Base-by-base conservation (phyloP, 2,888 invertebrate species). In the Neoascia interrupta region DNA sequence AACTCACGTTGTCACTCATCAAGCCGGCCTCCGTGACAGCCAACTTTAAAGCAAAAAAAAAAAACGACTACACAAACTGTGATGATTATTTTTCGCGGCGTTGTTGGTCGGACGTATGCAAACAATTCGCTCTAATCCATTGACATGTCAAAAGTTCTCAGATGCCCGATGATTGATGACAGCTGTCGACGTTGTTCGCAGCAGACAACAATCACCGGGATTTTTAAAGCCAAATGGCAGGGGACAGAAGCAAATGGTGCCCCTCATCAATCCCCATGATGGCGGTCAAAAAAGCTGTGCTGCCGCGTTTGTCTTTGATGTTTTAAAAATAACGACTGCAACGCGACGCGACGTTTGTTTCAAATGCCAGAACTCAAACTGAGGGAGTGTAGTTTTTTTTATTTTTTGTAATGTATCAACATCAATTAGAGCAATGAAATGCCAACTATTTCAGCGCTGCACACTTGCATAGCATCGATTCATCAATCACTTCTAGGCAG, bases 401-500 rank as follows among this genome's bases (percentile, higher is more conserved):
- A 15, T 41, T 19, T 11, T 13, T 41, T 60, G 54, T 61, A 66
- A 66, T 36, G 73, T 45, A 79, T 73, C 79, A 73, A 79, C 79
- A 79, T 79, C 79, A 79, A 79, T 79, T 79, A 79, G 73, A 73
- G 73, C 66, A 73, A 56, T 68, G 66, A 73, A 79, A 79, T 73
- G 79, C 79, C 61, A 79, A 79, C 49, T 66, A 79, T 79, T 54
- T 79, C 73, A 79, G 79, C 61, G 56, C 73, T 79, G 79, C 73
- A 79, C 61, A 73, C 79, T 79, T 79, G 79, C 79, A 79, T 79
- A 79, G 73, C 79, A 79, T 79, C 73, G 73, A 79, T 79, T 79
- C 79, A 79, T 79, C 79, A 79, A 79, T 73, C 79, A 79, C 66
- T 79, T 66, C 36, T 16, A 45, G 45, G 23, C 34, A 60, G 60